Base-by-base conservation (phyloP, 2,113 vertebrate species). In the Tachycineta bicolor region DNA sequence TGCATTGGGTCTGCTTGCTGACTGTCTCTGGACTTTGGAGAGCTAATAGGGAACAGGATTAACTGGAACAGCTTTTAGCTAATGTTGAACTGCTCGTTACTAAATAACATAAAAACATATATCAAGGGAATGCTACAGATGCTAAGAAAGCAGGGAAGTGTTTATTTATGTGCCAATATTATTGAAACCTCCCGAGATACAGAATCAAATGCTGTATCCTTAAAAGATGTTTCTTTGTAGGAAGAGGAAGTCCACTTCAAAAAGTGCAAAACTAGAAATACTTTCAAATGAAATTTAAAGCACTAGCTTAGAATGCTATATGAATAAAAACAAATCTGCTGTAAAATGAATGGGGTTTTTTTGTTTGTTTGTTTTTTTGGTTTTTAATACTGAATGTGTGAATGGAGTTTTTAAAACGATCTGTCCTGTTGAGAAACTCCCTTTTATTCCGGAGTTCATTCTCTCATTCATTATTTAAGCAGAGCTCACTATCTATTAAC, bases 1-100 rank as follows among this genome's bases (percentile, higher is more conserved):
- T 49, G 34, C 21, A 1, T 0, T 25, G 26, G 18, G 3, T 23
- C 53, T 37, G 33, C 28, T 52, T 4, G 5, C 28, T 16, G 19
- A 7, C n/a, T 8, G 6, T 26, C 22, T 39, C 43, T 14, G 11
- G 34, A 5, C 34, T 26, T 60, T 44, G 46, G 33, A 56, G 49
- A 31, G 15, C 67, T 22, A 1, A 1, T 0, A 29, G 59, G 22
- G 43, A 49, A 11, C 9, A 52, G 41, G 8, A n/a, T 39, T n/a
- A 19, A 29, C 20, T 8, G 31, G 24, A 69, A 49, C 4, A 37
- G 62, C 23, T 58, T 67, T 75, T 4, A 44, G 31, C n/a, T 49
- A 9, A 53, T 17, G 33, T 12, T 10, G 58, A 63, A n/a, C 43
- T 29, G 22, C 0, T 2, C 18, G 1, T 24, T 25, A 55, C 12